These are phyloP conservation scores for Penaeus indicus DNA, from an alignment of 1,140 invertebrate genomes.

Conservation along the genomic window DNA sequence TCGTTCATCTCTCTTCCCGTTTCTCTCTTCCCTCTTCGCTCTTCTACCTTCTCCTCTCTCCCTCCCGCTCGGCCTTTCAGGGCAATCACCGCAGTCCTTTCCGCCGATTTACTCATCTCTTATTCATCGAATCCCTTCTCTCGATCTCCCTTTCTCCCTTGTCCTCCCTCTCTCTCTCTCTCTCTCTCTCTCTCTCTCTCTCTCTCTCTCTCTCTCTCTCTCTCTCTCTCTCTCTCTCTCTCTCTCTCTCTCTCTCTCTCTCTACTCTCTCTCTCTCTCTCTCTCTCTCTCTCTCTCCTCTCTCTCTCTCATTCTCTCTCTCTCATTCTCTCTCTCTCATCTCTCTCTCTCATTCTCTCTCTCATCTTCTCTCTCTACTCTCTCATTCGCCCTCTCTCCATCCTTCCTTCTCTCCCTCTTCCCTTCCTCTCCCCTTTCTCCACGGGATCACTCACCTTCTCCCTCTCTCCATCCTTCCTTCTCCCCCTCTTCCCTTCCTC, in stretches of 20 bases:
- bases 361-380: not conserved
- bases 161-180: not conserved
- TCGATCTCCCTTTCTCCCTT: not conserved
- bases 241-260: not conserved
- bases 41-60: not conserved
- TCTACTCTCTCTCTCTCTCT: not conserved
- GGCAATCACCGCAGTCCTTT: not conserved
- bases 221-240: not conserved
- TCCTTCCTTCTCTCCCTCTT: slow-evolving; percentile 56
- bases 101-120: not conserved
- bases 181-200: not conserved
- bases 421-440: not conserved
- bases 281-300: no score
- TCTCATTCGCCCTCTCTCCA: not conserved
- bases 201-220: not conserved
- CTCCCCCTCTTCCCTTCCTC: not conserved
- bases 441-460: not conserved
- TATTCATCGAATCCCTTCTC: not conserved
- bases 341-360: not conserved
- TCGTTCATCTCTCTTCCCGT: no score
- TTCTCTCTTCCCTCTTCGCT: no score
- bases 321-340: not conserved
- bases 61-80: not conserved
- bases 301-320: no score
- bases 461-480: not conserved